Base-by-base conservation (phyloP, 2,888 invertebrate species). In the Phytoseiulus persimilis region DNA sequence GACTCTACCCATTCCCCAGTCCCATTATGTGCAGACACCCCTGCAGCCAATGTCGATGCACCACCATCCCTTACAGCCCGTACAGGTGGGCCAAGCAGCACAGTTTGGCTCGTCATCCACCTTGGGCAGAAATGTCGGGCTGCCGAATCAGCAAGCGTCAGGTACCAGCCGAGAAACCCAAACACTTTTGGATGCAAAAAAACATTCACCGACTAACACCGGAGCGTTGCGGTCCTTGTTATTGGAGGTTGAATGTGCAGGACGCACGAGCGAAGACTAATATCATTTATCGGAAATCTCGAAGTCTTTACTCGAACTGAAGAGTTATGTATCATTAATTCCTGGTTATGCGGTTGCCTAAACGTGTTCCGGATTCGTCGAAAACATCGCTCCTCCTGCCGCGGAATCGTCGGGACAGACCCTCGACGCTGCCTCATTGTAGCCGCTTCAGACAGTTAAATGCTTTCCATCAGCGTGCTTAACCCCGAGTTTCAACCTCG, bases 121-220 rank as follows among this genome's bases (percentile, higher is more conserved):
- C 14, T 2, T 28, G 65, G 65, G 65, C 65, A 65, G 65, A 65
- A 65, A 65, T 65, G 65, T 65, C 65, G 65, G 14, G 65, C 28
- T 65, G 65, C 65, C 14, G 65, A 65, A 65, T 65, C 87, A 87
- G 87, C 87, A 87, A 45, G 87, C 87, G 87, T 87, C 87, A 87
- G 87, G 87, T 87, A 87, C 87, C 87, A 87, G 45, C 87, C 32
- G 39, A 45, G 31, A 33, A 28, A 87, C 87, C 87, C 87, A 87
- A 87, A 87, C 87, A 87, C 87, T 83, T 32, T 33, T 87, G 87
- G 87, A 87, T 87, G 87, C 87, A 87, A 87, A 87, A 32, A 33
- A 87, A 87, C 28, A 87, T 31, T 14, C n/a, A 65, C 65, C 5
- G 18, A 65, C 65, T 65, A 65, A 65, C 65, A 65, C 14, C 65